Conservation (phyloP, 1,140 invertebrate species). For the Drosophila gunungcola region DNA sequence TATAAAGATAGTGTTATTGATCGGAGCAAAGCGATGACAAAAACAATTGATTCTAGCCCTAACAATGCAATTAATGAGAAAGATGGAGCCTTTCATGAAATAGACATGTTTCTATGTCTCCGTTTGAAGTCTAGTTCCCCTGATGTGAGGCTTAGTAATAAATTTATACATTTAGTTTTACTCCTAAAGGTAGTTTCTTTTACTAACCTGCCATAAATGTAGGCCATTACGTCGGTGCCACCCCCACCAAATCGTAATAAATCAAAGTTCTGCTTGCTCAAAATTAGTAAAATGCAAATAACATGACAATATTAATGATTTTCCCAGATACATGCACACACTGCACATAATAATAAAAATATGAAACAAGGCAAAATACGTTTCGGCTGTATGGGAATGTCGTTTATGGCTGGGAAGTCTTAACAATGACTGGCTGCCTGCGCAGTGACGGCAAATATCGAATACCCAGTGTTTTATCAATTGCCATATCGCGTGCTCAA, state of each 20-base stretch:
- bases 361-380: constrained; percentile 53
- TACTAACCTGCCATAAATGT: constrained; percentile 17
- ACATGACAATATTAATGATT: constrained; percentile 80
- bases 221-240: constrained; percentile 31
- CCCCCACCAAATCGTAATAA: constrained; percentile 44
- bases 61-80: too few relatives aligned
- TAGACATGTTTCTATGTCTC: too few relatives aligned
- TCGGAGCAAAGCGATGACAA: constrained; percentile 10
- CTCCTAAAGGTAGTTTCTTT: neutral
- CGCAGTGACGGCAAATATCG: constrained; percentile 69
- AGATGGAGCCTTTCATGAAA: too few relatives aligned
- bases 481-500: constrained; percentile 75
- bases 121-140: too few relatives aligned
- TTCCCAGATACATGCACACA: constrained; percentile 30
- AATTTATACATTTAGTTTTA: too few relatives aligned
- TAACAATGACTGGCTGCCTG: constrained; percentile 37
- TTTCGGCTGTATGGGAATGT: constrained; percentile 28
- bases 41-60: constrained; percentile 2
- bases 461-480: constrained; percentile 82
- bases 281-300: constrained; percentile 78
- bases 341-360: constrained; percentile 61
- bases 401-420: too few relatives aligned
- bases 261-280: constrained; percentile 65
- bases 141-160: too few relatives aligned
- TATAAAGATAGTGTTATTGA: constrained; percentile 35